phyloP scores from a whole-genome alignment of 1,140 invertebrate species.

The Bombus huntii region DNA sequence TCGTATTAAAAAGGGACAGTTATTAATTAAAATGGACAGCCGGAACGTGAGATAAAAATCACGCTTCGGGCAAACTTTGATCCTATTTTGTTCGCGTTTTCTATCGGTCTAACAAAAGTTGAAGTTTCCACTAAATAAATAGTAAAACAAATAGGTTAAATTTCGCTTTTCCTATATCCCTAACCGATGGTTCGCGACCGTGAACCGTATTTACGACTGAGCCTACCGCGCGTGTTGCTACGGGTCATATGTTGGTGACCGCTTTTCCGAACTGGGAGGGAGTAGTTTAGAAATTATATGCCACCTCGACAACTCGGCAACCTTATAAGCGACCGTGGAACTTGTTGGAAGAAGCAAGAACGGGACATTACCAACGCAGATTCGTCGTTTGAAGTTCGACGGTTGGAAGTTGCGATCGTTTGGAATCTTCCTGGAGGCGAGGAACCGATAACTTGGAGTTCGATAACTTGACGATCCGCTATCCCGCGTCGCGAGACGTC shows the following conservation, averaged over 20 bases:
- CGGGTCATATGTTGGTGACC: neutral
- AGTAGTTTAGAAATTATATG: neutral
- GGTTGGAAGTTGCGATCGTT: slow-evolving; percentile 15
- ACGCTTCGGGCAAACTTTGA: neutral
- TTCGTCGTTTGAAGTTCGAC: slow-evolving; percentile 20
- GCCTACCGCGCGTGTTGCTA: neutral
- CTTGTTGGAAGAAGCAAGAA: neutral
- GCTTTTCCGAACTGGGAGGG: neutral
- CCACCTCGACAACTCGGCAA: slow-evolving; percentile 16
- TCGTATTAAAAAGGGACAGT: neutral
- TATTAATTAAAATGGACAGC: neutral
- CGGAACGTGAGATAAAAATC: neutral
- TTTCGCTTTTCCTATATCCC: neutral
- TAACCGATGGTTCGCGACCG: neutral
- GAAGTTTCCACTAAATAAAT: neutral
- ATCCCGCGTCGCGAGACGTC: neutral
- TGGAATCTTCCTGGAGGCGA: neutral
- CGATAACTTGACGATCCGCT: slow-evolving; percentile 2
- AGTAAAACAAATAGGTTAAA: neutral
- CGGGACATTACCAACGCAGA: slow-evolving; percentile 34
- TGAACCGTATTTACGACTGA: neutral
- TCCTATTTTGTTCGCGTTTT: neutral
- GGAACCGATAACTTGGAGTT: neutral
- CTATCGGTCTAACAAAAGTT: neutral
- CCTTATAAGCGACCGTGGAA: neutral